phyloP scores from a whole-genome alignment of 2,113 vertebrate species.

The Leptobrachium leishanense region DNA sequence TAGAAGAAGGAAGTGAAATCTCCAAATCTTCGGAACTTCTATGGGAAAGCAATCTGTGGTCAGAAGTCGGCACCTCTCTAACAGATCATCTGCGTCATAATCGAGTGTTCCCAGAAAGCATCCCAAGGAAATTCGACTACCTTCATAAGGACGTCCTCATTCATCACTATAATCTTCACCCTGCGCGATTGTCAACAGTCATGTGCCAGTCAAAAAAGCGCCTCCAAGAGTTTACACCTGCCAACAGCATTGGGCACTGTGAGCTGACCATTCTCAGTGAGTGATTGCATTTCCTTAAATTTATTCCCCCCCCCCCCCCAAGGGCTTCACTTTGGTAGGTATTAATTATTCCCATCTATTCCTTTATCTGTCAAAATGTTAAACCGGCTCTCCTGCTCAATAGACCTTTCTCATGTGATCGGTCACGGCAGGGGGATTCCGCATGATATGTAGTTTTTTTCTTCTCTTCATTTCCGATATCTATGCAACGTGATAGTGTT shows the following conservation, averaged over 20 bases:
- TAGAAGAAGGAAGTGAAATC: not conserved
- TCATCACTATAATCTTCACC: conserved; percentile 75
- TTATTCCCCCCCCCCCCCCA: too few relatives aligned
- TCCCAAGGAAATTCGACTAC: conserved; percentile 73
- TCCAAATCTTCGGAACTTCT: not conserved
- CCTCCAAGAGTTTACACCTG: conserved; percentile 54
- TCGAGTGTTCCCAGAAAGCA: conserved; percentile 74
- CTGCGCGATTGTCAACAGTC: conserved; percentile 61
- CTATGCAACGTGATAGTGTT: too few relatives aligned
- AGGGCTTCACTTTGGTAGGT: too few relatives aligned
- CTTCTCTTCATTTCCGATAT: too few relatives aligned
- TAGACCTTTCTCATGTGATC: too few relatives aligned
- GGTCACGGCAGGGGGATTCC: too few relatives aligned
- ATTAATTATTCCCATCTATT: too few relatives aligned
- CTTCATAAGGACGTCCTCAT: conserved; percentile 69
- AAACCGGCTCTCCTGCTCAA: too few relatives aligned
- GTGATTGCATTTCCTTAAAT: conserved; percentile 16
- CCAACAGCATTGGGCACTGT: conserved; percentile 71
- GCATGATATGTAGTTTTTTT: too few relatives aligned
- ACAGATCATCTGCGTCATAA: conserved; percentile 67
- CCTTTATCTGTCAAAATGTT: too few relatives aligned
- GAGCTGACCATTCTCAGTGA: conserved; percentile 84
- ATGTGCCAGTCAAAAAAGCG: conserved; percentile 48
- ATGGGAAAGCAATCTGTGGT: conserved; percentile 82
- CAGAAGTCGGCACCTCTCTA: conserved; percentile 64